phyloP scores from a whole-genome alignment of 1,140 invertebrate species.

The Pissodes strobi region DNA sequence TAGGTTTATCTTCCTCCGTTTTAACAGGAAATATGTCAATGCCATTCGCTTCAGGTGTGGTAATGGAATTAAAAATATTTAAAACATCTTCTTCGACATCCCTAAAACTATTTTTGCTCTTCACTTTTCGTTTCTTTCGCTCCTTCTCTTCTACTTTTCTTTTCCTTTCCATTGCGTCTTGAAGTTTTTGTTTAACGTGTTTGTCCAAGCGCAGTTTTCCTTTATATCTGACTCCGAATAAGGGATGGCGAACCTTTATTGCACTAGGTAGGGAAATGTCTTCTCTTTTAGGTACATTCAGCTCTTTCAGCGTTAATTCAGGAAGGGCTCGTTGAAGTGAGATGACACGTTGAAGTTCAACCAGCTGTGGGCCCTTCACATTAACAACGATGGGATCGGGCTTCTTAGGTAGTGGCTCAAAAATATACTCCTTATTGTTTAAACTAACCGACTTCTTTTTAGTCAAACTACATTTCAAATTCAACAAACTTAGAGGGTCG shows the following conservation, averaged over 20 bases:
- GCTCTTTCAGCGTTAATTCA: background rate
- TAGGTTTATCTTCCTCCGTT: no score
- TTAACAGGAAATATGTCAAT: no score
- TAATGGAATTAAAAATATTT: conserved; percentile 13
- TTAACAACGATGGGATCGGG: conserved; percentile 26
- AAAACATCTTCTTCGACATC: conserved; percentile 8
- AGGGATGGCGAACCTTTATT: conserved; percentile 36
- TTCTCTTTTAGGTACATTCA: conserved; percentile 4
- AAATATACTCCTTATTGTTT: conserved; percentile 30
- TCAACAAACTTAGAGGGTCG: conserved; percentile 25
- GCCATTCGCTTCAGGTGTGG: no score
- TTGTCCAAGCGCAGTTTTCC: conserved; percentile 32
- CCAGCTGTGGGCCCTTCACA: conserved; percentile 2
- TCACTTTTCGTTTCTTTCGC: conserved; percentile 10
- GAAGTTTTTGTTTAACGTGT: conserved; percentile 27
- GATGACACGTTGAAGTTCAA: conserved; percentile 18
- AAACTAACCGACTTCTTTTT: conserved; percentile 23
- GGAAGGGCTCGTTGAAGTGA: conserved; percentile 26
- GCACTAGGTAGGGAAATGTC: conserved; percentile 16
- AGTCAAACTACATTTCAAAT: conserved; percentile 15
- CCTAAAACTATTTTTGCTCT: background rate
- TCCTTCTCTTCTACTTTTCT: conserved; percentile 23
- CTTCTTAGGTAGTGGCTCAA: conserved; percentile 22
- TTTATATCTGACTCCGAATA: conserved; percentile 38
- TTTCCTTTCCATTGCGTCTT: conserved; percentile 21